Conservation (phyloP, 1,140 invertebrate species). For the Listronotus bonariensis region DNA sequence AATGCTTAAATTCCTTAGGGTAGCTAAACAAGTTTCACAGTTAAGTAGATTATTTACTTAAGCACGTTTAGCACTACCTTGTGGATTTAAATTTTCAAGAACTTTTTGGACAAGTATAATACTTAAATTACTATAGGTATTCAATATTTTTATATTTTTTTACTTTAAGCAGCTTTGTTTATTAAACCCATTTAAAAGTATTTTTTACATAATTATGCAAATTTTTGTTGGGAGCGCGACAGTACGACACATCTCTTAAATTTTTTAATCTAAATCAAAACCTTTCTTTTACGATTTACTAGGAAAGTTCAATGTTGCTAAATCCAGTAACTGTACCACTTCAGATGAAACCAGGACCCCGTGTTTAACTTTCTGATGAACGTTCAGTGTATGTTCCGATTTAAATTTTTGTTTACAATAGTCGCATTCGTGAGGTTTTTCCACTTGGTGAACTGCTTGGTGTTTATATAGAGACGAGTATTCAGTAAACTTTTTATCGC, state of each 20-base stretch:
- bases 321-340: conserved; percentile 13
- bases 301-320: conserved; percentile 6
- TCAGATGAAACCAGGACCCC: conserved; percentile 42
- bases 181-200: no score
- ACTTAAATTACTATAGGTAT: no score
- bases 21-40: no score
- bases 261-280: neutral
- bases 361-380: conserved; percentile 59
- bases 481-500: conserved; percentile 73
- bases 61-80: no score
- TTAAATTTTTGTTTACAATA: conserved; percentile 63
- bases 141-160: no score
- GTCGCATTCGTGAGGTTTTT: conserved; percentile 63
- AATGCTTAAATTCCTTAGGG: no score
- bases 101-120: no score
- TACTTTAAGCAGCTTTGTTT: no score
- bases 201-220: no score
- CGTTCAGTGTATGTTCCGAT: conserved; percentile 64
- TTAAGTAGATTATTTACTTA: no score
- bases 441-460: conserved; percentile 65
- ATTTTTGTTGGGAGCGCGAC: neutral
- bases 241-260: neutral
- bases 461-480: conserved; percentile 79
- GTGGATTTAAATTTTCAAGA: no score
- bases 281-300: neutral